A percentile compares a stretch with the other conserved stretches of the same genome.
These are phyloP conservation scores for Nycticorax nycticorax DNA, from an alignment of 2,113 vertebrate genomes.

Conservation along the genomic window DNA sequence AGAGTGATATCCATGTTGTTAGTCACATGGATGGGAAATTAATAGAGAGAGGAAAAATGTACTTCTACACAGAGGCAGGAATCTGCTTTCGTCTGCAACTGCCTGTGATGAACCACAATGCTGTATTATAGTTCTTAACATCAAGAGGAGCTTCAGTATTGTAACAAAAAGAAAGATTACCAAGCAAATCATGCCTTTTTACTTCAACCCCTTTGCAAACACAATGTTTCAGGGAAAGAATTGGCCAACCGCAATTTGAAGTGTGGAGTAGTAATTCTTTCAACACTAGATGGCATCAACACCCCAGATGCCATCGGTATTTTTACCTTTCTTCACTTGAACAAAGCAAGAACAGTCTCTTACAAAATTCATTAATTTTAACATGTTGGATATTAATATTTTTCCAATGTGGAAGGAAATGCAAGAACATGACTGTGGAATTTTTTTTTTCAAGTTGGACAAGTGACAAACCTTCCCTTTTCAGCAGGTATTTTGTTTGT, in stretches of 20 bases:
- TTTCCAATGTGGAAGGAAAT: background rate
- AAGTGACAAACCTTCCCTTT: background rate
- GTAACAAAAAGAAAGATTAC: background rate
- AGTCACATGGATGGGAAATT: background rate
- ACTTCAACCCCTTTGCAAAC: background rate
- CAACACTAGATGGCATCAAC: constrained; percentile 51
- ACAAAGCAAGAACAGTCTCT: background rate
- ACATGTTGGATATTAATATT: background rate
- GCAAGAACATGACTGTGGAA: background rate
- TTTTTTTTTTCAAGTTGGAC: background rate
- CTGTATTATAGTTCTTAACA: background rate
- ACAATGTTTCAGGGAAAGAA: background rate
- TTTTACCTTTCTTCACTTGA: background rate
- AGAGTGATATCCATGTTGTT: background rate
- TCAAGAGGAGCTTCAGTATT: background rate
- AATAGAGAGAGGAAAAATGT: background rate
- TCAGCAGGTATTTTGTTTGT: background rate
- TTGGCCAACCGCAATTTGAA: background rate
- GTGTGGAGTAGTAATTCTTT: background rate
- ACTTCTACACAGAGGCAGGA: background rate
- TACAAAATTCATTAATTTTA: background rate
- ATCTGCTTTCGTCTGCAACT: background rate
- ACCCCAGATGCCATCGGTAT: background rate
- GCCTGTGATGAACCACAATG: background rate
- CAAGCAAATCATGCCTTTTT: background rate